A percentile compares a stretch with the other conserved stretches of the same genome.
Evolutionary conservation across 2,888 invertebrate genomes (phyloP).

Genomic region (Orthonychiurus folsomi): DNA sequence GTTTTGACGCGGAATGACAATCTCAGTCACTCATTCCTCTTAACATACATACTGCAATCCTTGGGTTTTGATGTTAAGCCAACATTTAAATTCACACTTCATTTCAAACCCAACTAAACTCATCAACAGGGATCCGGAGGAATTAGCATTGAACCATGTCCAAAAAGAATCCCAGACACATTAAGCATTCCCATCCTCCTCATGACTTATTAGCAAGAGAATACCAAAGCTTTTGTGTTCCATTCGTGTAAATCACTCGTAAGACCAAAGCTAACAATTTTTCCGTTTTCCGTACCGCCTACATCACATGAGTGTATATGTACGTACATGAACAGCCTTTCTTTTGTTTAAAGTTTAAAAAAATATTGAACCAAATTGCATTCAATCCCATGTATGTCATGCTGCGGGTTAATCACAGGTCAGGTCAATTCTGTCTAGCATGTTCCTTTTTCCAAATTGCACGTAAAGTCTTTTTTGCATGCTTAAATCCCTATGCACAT

Average conservation of each 20-base stretch:
- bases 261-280: too few species aligned
- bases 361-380: neutral
- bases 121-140: neutral
- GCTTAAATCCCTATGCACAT: too few species aligned
- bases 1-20: neutral
- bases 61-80: neutral
- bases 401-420: too few species aligned
- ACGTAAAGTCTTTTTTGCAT: too few species aligned
- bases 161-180: slow-evolving; percentile 1
- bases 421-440: too few species aligned
- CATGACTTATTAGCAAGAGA: neutral
- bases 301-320: too few species aligned
- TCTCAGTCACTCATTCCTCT: neutral
- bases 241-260: too few species aligned
- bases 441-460: too few species aligned
- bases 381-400: neutral
- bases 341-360: neutral
- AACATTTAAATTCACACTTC: slow-evolving; percentile 1
- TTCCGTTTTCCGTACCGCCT: too few species aligned
- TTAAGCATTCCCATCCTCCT: neutral
- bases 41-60: neutral
- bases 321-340: too few species aligned
- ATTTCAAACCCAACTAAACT: neutral
- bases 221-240: neutral
- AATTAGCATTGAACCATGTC: slow-evolving; percentile 1